Conservation (phyloP, 2,888 invertebrate genomes). For the Parelbella ahira region DNA sequence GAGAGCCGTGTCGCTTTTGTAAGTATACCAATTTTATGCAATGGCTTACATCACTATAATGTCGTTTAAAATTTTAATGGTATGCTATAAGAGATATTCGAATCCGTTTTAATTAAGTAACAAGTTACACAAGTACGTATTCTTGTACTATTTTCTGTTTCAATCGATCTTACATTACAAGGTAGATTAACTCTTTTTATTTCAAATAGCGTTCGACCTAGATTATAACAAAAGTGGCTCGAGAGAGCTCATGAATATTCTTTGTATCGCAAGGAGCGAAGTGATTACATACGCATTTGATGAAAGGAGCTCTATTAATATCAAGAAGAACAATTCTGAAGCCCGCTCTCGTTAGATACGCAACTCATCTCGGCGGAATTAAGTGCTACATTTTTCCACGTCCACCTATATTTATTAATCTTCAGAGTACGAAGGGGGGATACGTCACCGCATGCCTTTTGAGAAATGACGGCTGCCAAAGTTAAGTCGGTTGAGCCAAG, state of each 20-base stretch:
- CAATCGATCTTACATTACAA: slow-evolving; percentile 8
- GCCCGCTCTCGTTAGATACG: slow-evolving; percentile 49
- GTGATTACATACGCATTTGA: slow-evolving; percentile 24
- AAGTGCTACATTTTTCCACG: slow-evolving; percentile 76
- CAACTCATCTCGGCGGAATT: slow-evolving; percentile 69
- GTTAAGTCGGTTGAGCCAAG: slow-evolving; percentile 79
- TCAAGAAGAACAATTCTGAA: slow-evolving; percentile 37
- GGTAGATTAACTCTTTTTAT: too few species aligned
- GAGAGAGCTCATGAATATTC: slow-evolving; percentile 23
- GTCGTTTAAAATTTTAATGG: not conserved
- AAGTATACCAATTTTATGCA: slow-evolving; percentile 17
- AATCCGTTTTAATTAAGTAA: too few species aligned
- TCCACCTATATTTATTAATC: slow-evolving; percentile 78
- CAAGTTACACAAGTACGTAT: too few species aligned
- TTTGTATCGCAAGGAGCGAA: slow-evolving; percentile 19
- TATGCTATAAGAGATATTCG: too few species aligned
- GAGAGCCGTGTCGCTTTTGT: slow-evolving; percentile 18
- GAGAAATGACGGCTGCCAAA: slow-evolving; percentile 81
- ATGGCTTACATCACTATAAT: slow-evolving; percentile 6
- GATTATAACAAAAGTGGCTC: slow-evolving; percentile 15
- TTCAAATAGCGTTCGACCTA: too few species aligned
- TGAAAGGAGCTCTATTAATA: slow-evolving; percentile 35
- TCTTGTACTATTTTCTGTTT: too few species aligned
- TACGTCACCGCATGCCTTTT: slow-evolving; percentile 75
- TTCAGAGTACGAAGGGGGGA: slow-evolving; percentile 46